Evolutionary conservation across 1,140 invertebrate genomes (phyloP).

Genomic region (Aleiodes sp.): DNA sequence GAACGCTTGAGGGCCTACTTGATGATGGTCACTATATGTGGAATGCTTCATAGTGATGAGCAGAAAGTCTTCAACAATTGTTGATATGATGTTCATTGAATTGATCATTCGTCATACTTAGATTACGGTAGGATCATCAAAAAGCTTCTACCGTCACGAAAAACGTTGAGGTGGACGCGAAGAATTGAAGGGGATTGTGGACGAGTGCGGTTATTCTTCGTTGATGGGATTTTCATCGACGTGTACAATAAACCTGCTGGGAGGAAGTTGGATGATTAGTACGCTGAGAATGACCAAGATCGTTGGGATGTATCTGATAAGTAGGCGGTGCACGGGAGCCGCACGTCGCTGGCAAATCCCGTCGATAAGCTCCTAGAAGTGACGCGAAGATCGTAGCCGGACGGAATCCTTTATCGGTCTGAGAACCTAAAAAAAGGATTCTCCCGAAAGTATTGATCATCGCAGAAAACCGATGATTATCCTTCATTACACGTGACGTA

Average conservation of each 20-base stretch:
- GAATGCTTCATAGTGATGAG: neutral
- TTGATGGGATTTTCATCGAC: conserved; percentile 18
- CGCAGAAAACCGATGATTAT: too few relatives aligned
- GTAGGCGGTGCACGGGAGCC: conserved; percentile 58
- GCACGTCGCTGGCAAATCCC: conserved; percentile 56
- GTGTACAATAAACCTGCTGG: neutral
- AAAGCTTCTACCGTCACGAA: neutral
- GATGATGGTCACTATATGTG: neutral
- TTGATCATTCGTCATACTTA: neutral
- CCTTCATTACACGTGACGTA: too few relatives aligned
- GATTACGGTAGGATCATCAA: neutral
- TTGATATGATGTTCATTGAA: neutral
- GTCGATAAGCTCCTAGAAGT: conserved; percentile 48
- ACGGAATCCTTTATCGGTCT: conserved; percentile 49
- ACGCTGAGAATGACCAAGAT: conserved; percentile 38
- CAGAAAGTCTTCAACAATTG: neutral
- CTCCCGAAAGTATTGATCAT: neutral
- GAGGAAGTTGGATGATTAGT: conserved; percentile 36
- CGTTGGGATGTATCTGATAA: conserved; percentile 56
- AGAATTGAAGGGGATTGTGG: neutral
- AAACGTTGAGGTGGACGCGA: neutral
- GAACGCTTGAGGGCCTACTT: neutral
- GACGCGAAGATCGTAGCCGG: conserved; percentile 44
- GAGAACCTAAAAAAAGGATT: neutral
- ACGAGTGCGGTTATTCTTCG: neutral